These are phyloP conservation scores for Lasioglossum vierecki DNA, from an alignment of 2,888 invertebrate genomes.

Conservation along the genomic window DNA sequence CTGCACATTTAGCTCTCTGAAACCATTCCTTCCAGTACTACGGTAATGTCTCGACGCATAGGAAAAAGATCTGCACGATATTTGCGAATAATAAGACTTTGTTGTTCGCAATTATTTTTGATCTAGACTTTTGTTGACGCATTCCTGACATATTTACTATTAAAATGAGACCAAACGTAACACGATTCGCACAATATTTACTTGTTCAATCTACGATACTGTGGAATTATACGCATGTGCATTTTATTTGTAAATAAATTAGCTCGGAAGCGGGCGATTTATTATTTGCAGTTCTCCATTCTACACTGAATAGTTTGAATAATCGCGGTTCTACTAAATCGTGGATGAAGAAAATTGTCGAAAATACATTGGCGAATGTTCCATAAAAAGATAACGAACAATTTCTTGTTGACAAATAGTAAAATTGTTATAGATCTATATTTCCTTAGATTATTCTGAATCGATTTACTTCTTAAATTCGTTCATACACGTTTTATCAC, in stretches of 20 bases:
- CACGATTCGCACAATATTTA: background rate
- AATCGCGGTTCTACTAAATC: background rate
- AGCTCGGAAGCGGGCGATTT: too few species aligned
- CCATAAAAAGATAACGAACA: too few species aligned
- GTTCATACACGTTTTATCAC: background rate
- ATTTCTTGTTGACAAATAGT: background rate
- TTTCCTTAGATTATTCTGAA: background rate
- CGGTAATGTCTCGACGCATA: background rate
- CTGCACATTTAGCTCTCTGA: background rate
- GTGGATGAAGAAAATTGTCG: background rate
- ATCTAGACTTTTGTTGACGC: background rate
- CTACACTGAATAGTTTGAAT: background rate
- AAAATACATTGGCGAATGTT: background rate
- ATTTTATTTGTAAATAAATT: too few species aligned
- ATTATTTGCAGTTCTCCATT: too few species aligned
- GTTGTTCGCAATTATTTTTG: background rate
- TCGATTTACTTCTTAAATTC: too few species aligned
- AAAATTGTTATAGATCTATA: background rate
- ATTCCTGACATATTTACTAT: background rate
- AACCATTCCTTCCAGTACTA: background rate
- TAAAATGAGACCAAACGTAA: background rate
- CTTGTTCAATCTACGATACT: background rate
- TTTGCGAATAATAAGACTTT: background rate
- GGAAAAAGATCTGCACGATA: background rate
- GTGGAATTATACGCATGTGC: too few species aligned